phyloP scores from a whole-genome alignment of 2,113 vertebrate genomes.

The Zootoca vivipara region DNA sequence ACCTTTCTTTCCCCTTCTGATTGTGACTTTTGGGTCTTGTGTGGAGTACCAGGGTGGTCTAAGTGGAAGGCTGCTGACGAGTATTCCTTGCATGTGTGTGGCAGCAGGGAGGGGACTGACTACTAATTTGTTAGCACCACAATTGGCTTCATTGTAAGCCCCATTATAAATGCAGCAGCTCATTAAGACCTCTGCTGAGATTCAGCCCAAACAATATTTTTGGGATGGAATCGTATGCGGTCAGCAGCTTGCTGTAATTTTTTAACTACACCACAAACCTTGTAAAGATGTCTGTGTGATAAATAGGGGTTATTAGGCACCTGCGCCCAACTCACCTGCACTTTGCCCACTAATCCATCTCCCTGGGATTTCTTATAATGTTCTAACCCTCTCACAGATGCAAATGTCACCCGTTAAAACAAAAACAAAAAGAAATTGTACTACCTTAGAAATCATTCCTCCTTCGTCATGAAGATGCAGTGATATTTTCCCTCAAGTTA shows the following conservation, averaged over 20 bases:
- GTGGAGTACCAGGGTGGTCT: slow-evolving; percentile 67
- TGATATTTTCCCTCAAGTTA: neutral
- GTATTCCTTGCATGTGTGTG: slow-evolving; percentile 44
- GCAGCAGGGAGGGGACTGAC: neutral
- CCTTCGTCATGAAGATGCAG: slow-evolving; percentile 7
- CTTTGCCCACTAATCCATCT: slow-evolving; percentile 32
- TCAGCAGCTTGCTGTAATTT: slow-evolving; percentile 5
- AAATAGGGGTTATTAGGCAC: slow-evolving; percentile 31
- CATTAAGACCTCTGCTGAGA: neutral
- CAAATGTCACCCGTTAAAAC: neutral
- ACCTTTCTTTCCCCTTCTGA: slow-evolving; percentile 65
- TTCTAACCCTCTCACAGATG: slow-evolving; percentile 16
- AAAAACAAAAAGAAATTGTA: neutral
- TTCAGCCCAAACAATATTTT: slow-evolving; percentile 9
- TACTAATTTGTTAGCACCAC: slow-evolving; percentile 56
- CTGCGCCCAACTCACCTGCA: slow-evolving; percentile 18
- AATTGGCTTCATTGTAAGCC: slow-evolving; percentile 47
- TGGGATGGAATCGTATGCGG: neutral
- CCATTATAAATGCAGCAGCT: neutral
- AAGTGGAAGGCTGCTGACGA: slow-evolving; percentile 34
- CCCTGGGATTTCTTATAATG: slow-evolving; percentile 2
- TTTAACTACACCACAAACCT: neutral
- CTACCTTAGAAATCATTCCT: neutral
- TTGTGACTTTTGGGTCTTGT: slow-evolving; percentile 41
- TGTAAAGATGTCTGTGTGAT: neutral